phyloP scores from a whole-genome alignment of 2,888 invertebrate genomes.

The Athrips mouffetella region DNA sequence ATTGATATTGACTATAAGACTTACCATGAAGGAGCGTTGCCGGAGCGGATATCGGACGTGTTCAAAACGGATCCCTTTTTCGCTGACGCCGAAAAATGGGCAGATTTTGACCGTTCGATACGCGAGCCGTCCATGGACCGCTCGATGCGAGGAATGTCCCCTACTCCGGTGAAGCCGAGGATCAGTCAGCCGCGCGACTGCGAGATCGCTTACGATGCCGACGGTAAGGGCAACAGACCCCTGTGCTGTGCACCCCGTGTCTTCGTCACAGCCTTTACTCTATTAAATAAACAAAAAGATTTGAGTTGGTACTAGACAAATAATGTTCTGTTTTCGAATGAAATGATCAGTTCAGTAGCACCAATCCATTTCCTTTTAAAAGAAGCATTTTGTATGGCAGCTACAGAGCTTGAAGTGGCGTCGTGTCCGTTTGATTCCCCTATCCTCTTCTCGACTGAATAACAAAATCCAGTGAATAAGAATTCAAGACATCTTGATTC shows the following conservation, averaged over 20 bases:
- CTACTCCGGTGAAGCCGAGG: conserved; percentile 85
- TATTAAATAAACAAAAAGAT: conserved; percentile 17
- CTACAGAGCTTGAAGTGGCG: conserved; percentile 31
- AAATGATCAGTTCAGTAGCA: conserved; percentile 16
- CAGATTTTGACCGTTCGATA: conserved; percentile 73
- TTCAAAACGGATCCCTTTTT: conserved; percentile 74
- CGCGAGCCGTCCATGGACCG: conserved; percentile 77
- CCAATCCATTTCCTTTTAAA: conserved; percentile 3
- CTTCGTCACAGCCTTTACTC: conserved; percentile 65
- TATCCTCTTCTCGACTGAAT: conserved; percentile 25
- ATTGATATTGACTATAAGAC: conserved; percentile 65
- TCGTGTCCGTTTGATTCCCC: conserved; percentile 26
- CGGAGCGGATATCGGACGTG: conserved; percentile 67
- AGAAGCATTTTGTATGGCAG: conserved; percentile 28
- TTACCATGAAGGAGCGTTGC: conserved; percentile 72
- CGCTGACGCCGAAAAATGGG: conserved; percentile 74
- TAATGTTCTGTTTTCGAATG: not conserved
- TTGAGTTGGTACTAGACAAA: not conserved
- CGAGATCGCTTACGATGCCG: conserved; percentile 85
- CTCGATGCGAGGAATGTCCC: conserved; percentile 74
- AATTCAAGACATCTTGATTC: conserved; percentile 58
- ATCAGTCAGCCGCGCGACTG: conserved; percentile 83
- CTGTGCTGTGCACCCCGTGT: conserved; percentile 48
- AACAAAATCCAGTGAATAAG: conserved; percentile 46
- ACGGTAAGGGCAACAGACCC: conserved; percentile 81